phyloP scores from a whole-genome alignment of 1,140 invertebrate genomes.

The Formica exsecta region DNA sequence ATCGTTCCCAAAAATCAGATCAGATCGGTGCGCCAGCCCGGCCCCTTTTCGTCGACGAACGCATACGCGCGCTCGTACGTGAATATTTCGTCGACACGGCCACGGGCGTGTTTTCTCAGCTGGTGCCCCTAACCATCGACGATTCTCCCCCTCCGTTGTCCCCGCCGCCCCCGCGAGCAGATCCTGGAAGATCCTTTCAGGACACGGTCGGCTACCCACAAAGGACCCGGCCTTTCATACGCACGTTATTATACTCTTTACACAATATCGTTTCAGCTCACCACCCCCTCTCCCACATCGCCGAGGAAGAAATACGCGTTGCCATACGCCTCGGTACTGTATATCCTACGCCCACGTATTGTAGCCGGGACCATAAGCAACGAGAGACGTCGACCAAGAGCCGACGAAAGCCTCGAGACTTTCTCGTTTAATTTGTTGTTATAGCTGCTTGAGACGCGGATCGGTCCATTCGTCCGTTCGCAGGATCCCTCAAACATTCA shows the following conservation, averaged over 20 bases:
- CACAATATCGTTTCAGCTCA: slow-evolving; percentile 84
- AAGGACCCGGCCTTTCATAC: slow-evolving; percentile 81
- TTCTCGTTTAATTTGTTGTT: slow-evolving; percentile 85
- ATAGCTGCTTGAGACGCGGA: slow-evolving; percentile 81
- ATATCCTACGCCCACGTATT: slow-evolving; percentile 70
- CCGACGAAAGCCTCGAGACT: slow-evolving; percentile 76
- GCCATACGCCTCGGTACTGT: slow-evolving; percentile 62
- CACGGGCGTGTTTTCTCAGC: slow-evolving; percentile 85
- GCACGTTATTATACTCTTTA: slow-evolving; percentile 84
- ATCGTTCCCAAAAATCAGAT: slow-evolving; percentile 52
- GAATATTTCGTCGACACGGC: slow-evolving; percentile 78
- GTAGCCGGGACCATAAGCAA: slow-evolving; percentile 49
- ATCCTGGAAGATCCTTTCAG: slow-evolving; percentile 83
- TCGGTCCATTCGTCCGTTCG: slow-evolving; percentile 72
- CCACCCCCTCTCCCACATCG: slow-evolving; percentile 17
- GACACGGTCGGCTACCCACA: slow-evolving; percentile 85
- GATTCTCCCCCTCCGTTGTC: slow-evolving; percentile 43
- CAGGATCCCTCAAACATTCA: slow-evolving; percentile 83
- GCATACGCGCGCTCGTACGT: slow-evolving; percentile 49
- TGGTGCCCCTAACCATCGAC: slow-evolving; percentile 79
- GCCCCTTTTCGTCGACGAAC: slow-evolving; percentile 49
- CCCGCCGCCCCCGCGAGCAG: slow-evolving; percentile 53
- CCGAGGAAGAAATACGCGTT: slow-evolving; percentile 66
- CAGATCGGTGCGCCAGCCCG: slow-evolving; percentile 26
- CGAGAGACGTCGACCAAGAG: slow-evolving; percentile 63